Evolutionary conservation across 2,113 vertebrate species (phyloP).

Genomic region (Xenotilapia caudafasciata): DNA sequence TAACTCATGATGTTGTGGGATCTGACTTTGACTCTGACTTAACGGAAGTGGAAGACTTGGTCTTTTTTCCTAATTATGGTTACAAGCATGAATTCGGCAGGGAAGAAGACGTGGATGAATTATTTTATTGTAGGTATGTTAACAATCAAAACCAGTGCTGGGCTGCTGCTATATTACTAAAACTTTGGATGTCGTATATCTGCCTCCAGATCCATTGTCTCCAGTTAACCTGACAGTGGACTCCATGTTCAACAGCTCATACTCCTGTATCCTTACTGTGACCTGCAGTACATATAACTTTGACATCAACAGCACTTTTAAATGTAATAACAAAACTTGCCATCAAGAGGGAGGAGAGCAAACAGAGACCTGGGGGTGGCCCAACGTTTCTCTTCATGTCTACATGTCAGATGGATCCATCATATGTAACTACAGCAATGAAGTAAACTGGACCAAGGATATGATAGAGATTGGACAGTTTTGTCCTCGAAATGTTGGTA

Average conservation of each 20-base stretch:
- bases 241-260: neutral
- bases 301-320: neutral
- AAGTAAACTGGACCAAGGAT: neutral
- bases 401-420: neutral
- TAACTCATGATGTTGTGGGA: neutral
- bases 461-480: neutral
- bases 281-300: neutral
- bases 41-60: accelerated
- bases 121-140: neutral
- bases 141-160: neutral
- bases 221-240: neutral
- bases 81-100: no score
- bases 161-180: neutral
- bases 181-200: neutral
- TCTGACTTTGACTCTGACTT: neutral
- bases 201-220: neutral
- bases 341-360: neutral
- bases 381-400: accelerated
- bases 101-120: accelerated
- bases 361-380: accelerated
- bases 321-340: neutral
- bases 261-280: neutral
- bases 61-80: accelerated
- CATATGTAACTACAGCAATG: neutral
- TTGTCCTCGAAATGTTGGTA: neutral